A percentile compares a stretch with the other conserved stretches of the same genome.
Evolutionary conservation across 2,888 invertebrate species (phyloP).

Genomic region (Meiosimyza decipiens): DNA sequence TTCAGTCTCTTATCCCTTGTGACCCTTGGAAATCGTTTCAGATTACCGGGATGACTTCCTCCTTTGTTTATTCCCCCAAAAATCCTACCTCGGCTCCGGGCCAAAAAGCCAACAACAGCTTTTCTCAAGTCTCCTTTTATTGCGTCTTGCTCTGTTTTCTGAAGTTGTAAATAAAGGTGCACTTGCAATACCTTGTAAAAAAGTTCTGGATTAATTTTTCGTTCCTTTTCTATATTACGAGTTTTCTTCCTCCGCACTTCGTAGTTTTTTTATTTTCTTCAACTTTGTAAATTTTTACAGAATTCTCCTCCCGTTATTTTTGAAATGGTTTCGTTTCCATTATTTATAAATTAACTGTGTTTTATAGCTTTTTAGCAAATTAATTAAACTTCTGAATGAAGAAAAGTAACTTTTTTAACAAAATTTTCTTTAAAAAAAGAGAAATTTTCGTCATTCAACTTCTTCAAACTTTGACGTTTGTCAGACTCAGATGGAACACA

Average conservation of each 20-base stretch:
- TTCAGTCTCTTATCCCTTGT: too few species aligned
- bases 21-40: too few species aligned
- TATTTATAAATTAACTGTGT: too few species aligned
- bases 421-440: conserved; percentile 39
- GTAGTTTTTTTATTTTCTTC: conserved; percentile 1
- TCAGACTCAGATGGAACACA: conserved; percentile 27
- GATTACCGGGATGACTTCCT: neutral
- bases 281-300: neutral
- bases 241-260: conserved; percentile 14
- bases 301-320: neutral
- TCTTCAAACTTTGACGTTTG: conserved; percentile 42
- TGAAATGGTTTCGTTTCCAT: too few species aligned
- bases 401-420: conserved; percentile 12
- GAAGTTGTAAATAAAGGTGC: conserved; percentile 11
- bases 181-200: neutral
- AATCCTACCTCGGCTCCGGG: neutral
- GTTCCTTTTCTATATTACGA: neutral
- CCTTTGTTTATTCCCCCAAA: neutral
- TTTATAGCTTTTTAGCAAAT: too few species aligned
- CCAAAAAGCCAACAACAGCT: neutral
- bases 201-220: conserved; percentile 24
- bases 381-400: neutral
- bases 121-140: neutral
- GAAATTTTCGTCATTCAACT: conserved; percentile 43
- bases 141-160: neutral